A percentile compares a stretch with the other conserved stretches of the same genome.
phyloP scores from a whole-genome alignment of 2,113 vertebrate species.

The Tenebrosternarchus preto region DNA sequence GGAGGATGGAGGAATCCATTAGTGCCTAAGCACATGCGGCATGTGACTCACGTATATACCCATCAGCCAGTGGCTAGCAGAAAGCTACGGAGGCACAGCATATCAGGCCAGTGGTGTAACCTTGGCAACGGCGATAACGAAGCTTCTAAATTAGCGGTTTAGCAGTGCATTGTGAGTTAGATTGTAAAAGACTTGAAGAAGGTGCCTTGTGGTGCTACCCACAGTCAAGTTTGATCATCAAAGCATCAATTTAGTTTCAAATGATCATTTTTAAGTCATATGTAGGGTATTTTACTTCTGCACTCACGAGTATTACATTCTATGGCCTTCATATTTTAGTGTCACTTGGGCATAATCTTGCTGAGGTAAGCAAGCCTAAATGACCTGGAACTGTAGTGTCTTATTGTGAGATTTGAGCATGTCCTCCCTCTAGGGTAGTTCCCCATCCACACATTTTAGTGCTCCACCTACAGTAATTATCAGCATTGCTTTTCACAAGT shows the following conservation, averaged over 20 bases:
- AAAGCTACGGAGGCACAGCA: not conserved
- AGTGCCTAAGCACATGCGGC: not conserved
- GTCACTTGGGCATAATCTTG: not conserved
- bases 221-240: not conserved
- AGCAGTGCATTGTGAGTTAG: not conserved
- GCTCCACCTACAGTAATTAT: not conserved
- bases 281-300: too few species aligned
- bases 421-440: not conserved
- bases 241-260: not conserved
- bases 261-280: not conserved
- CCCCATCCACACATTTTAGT: not conserved
- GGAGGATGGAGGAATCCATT: not conserved
- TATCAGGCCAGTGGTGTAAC: not conserved
- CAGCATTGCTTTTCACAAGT: not conserved
- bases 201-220: too few species aligned
- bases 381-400: not conserved
- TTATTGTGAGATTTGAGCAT: not conserved
- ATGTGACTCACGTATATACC: not conserved
- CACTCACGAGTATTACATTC: too few species aligned
- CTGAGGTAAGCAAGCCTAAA: slow-evolving; percentile 2
- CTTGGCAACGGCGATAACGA: not conserved
- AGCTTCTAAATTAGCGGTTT: not conserved
- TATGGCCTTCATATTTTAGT: too few species aligned
- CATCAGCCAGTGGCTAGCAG: not conserved
- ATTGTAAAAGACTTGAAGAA: not conserved